Evolutionary conservation across 2,888 invertebrate species (phyloP).

Genomic region (Parnassius orleans): DNA sequence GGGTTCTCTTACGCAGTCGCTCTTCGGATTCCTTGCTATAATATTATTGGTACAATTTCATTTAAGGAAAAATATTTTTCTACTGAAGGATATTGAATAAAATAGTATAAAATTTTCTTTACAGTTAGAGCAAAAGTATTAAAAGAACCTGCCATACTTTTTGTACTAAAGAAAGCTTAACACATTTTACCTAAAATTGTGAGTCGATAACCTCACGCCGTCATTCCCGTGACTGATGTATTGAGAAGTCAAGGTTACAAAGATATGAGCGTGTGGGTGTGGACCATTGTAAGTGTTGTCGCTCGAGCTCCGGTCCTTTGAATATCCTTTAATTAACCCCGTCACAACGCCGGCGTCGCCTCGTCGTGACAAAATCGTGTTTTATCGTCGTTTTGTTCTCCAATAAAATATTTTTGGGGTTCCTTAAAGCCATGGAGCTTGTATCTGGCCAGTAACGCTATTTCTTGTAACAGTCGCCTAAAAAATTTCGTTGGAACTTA

Average conservation of each 20-base stretch:
- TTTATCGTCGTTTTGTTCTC: slow-evolving; percentile 16
- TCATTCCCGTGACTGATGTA: slow-evolving; percentile 21
- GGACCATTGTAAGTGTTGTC: slow-evolving; percentile 34
- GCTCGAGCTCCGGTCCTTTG: slow-evolving; percentile 34
- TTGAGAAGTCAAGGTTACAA: slow-evolving; percentile 37
- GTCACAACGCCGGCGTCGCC: slow-evolving; percentile 23
- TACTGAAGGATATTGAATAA: too few species aligned
- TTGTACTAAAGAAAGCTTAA: neutral
- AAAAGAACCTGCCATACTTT: neutral
- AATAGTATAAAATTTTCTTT: too few species aligned
- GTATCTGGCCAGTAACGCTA: slow-evolving; percentile 25
- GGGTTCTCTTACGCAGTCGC: too few species aligned
- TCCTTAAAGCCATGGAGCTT: slow-evolving; percentile 17
- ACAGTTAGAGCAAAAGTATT: neutral
- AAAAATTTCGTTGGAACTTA: slow-evolving; percentile 3
- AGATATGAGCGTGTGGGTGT: slow-evolving; percentile 26
- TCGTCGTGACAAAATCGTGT: slow-evolving; percentile 10
- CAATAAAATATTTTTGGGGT: slow-evolving; percentile 23
- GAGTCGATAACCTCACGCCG: slow-evolving; percentile 24
- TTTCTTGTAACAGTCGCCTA: slow-evolving; percentile 19
- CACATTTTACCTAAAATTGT: slow-evolving; percentile 2
- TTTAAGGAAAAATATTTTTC: too few species aligned
- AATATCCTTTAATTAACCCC: slow-evolving; percentile 41
- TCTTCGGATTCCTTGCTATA: too few species aligned
- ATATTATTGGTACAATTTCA: too few species aligned